A percentile compares a stretch with the other conserved stretches of the same genome.
Conservation (phyloP, 2,113 vertebrate genomes). For the Cochlearius cochlearius region DNA sequence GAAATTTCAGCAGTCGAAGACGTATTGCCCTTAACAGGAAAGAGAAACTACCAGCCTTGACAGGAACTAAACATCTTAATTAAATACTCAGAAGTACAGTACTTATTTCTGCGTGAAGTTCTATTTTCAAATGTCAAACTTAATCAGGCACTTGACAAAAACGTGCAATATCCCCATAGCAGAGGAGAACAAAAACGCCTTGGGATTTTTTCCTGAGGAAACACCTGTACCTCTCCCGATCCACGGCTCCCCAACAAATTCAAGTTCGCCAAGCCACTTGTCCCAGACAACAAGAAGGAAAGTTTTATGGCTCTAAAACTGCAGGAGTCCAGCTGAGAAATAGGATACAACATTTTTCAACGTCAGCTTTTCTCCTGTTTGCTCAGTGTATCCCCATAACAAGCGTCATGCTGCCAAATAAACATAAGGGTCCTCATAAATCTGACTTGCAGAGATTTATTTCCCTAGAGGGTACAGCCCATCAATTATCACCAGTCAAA, state of each 20-base stretch:
- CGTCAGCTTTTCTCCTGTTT: not conserved
- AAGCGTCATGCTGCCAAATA: slow-evolving; percentile 60
- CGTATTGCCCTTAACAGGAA: slow-evolving; percentile 60
- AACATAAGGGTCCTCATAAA: slow-evolving; percentile 62
- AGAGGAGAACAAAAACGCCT: not conserved
- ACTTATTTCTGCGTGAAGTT: slow-evolving; percentile 75
- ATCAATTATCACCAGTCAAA: slow-evolving; percentile 62
- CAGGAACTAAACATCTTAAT: slow-evolving; percentile 82
- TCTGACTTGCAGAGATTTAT: slow-evolving; percentile 63
- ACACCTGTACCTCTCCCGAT: not conserved
- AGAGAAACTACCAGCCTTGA: slow-evolving; percentile 68
- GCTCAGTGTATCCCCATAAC: slow-evolving; percentile 58
- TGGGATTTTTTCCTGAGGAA: slow-evolving; percentile 9
- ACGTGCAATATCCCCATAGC: slow-evolving; percentile 29
- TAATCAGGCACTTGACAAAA: slow-evolving; percentile 78
- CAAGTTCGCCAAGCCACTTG: not conserved
- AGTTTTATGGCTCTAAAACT: not conserved
- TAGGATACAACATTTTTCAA: not conserved
- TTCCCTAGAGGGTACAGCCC: slow-evolving; percentile 44
- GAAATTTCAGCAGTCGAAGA: slow-evolving; percentile 74
- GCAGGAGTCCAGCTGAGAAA: not conserved
- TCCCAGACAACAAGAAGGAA: not conserved
- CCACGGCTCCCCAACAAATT: not conserved
- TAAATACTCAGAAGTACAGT: slow-evolving; percentile 75
- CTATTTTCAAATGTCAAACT: slow-evolving; percentile 83